phyloP scores from a whole-genome alignment of 2,113 vertebrate species.

The Pachypanchax playfairii region DNA sequence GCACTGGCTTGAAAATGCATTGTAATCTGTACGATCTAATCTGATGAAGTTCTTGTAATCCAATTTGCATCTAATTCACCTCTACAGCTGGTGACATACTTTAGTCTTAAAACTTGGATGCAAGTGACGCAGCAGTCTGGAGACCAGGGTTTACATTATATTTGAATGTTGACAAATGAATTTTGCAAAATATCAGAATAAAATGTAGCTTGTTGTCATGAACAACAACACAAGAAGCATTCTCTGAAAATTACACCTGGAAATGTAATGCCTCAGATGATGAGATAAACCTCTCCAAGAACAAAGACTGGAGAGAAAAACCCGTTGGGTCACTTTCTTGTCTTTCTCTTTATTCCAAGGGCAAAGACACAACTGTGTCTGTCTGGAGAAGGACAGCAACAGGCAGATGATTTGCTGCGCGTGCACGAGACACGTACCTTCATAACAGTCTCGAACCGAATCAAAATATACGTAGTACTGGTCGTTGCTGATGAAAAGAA shows the following conservation, averaged over 20 bases:
- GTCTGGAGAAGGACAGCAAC: background rate
- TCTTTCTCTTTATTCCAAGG: conserved; percentile 5
- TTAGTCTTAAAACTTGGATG: conserved; percentile 20
- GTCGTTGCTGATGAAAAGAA: conserved; percentile 90
- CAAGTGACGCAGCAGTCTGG: conserved; percentile 1
- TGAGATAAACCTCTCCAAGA: background rate
- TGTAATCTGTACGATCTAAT: conserved; percentile 53
- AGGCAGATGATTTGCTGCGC: background rate
- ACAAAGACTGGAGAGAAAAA: conserved; percentile 48
- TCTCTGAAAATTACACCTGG: conserved; percentile 9
- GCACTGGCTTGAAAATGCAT: conserved; percentile 58
- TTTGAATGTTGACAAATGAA: conserved; percentile 9
- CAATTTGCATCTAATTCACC: conserved; percentile 60
- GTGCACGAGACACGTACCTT: conserved; percentile 81
- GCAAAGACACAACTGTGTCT: background rate
- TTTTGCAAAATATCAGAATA: background rate
- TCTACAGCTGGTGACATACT: conserved; percentile 25
- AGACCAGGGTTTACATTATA: conserved; percentile 8
- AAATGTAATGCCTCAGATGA: conserved; percentile 41
- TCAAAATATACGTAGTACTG: conserved; percentile 95
- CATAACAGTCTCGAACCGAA: conserved; percentile 93
- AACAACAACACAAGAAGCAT: background rate
- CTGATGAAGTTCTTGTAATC: conserved; percentile 61
- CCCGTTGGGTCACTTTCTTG: conserved; percentile 61
- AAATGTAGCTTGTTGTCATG: background rate